phyloP scores from a whole-genome alignment of 2,797 vertebrate genomes.

The Buphagus erythrorhynchus region DNA sequence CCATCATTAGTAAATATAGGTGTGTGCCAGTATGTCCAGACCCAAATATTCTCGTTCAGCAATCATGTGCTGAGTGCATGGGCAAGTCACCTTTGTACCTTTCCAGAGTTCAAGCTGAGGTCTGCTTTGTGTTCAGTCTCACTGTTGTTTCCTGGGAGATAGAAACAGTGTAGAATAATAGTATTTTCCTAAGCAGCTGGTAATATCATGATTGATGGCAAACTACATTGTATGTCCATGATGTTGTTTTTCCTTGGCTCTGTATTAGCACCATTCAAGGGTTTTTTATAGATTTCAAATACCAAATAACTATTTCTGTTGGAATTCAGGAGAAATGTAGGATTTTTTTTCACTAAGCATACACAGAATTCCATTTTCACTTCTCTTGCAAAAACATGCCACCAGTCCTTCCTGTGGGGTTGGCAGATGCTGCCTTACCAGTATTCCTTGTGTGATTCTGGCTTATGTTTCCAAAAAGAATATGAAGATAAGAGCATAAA shows the following conservation, averaged over 20 bases:
- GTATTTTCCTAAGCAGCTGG: slow-evolving; percentile 23
- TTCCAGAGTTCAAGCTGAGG: slow-evolving; percentile 35
- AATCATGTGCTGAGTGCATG: neutral
- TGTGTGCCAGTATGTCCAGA: slow-evolving; percentile 17
- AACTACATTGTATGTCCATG: neutral
- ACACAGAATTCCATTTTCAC: neutral
- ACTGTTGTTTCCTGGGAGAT: slow-evolving; percentile 59
- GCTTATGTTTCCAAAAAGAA: neutral
- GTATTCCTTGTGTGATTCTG: neutral
- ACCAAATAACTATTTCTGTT: neutral
- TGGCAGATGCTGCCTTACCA: neutral
- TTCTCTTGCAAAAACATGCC: neutral
- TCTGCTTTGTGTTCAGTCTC: slow-evolving; percentile 38
- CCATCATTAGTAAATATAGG: slow-evolving; percentile 38
- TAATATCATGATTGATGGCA: neutral
- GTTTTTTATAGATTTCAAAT: neutral
- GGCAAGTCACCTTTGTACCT: slow-evolving; percentile 49
- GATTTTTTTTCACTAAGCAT: neutral
- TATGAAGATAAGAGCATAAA: neutral
- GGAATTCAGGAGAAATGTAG: neutral
- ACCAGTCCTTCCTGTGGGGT: neutral
- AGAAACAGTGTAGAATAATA: neutral
- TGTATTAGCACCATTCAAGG: neutral
- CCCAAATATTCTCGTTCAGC: neutral
- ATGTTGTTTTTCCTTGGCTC: neutral